Conservation (phyloP, 1,140 invertebrate genomes). For the Gryon sp. region DNA sequence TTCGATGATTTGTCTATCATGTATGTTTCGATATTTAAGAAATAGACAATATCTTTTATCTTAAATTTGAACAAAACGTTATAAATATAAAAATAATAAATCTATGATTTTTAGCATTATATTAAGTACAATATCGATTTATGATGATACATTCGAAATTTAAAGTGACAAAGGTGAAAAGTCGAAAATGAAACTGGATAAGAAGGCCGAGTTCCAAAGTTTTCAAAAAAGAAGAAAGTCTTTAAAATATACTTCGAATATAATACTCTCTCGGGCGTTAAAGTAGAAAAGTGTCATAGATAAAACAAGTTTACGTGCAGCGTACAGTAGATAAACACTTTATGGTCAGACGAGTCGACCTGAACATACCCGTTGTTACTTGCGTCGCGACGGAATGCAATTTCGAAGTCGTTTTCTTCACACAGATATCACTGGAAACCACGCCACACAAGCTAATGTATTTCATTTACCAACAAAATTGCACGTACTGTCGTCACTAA, state of each 20-base stretch:
- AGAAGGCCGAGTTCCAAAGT: not conserved
- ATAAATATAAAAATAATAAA: no score
- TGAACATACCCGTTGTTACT: conserved; percentile 33
- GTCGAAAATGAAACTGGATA: not conserved
- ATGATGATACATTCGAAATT: no score
- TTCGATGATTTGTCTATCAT: no score
- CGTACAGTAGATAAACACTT: conserved; percentile 53
- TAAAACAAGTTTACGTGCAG: conserved; percentile 49
- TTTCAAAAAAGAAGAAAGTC: conserved; percentile 3
- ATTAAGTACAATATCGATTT: no score
- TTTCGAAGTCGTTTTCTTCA: conserved; percentile 35
- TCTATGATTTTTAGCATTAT: no score
- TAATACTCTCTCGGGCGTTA: conserved; percentile 37
- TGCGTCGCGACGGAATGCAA: conserved; percentile 44
- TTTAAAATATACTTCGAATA: conserved; percentile 28
- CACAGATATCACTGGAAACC: conserved; percentile 26
- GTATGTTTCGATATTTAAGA: no score
- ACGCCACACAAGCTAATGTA: conserved; percentile 26
- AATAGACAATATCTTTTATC: no score
- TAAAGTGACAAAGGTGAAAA: conserved; percentile 8
- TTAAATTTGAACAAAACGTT: no score
- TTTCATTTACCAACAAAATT: conserved; percentile 40
- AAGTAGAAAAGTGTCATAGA: conserved; percentile 55
- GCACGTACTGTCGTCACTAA: conserved; percentile 29
- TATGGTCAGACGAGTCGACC: conserved; percentile 49